These are phyloP conservation scores for Lepidothrix coronata DNA, from an alignment of 2,113 vertebrate genomes.

Conservation along the genomic window DNA sequence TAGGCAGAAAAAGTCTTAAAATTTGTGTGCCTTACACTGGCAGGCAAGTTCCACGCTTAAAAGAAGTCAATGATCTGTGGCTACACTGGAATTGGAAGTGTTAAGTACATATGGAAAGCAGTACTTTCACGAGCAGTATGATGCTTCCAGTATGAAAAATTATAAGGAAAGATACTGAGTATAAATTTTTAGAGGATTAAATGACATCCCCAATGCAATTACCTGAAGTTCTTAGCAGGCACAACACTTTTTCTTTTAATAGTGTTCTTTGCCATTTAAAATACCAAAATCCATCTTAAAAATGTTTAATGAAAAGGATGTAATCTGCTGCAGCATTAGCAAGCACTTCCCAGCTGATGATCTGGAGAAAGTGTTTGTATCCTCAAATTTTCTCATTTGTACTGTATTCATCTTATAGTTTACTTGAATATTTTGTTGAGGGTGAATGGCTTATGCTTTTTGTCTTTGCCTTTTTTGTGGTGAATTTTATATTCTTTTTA, in stretches of 20 bases:
- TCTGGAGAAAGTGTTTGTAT: background rate
- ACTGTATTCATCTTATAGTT: background rate
- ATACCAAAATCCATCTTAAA: background rate
- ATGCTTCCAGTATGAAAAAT: background rate
- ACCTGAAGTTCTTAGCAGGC: background rate
- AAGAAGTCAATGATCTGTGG: background rate
- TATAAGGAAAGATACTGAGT: background rate
- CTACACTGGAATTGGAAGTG: background rate
- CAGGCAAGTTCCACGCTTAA: background rate
- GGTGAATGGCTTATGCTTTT: background rate
- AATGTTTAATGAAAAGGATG: background rate
- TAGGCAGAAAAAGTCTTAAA: background rate
- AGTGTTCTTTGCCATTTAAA: background rate
- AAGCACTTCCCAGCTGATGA: background rate
- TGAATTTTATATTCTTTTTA: background rate
- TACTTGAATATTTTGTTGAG: background rate
- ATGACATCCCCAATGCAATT: background rate
- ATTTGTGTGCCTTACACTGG: background rate
- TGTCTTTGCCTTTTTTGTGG: background rate
- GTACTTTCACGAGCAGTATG: background rate
- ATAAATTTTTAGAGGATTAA: background rate
- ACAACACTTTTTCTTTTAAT: background rate
- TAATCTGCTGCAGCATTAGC: background rate
- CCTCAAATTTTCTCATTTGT: background rate
- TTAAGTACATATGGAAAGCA: background rate